Base-by-base conservation (phyloP, 2,888 invertebrate genomes). In the Drosophila yooni region DNA sequence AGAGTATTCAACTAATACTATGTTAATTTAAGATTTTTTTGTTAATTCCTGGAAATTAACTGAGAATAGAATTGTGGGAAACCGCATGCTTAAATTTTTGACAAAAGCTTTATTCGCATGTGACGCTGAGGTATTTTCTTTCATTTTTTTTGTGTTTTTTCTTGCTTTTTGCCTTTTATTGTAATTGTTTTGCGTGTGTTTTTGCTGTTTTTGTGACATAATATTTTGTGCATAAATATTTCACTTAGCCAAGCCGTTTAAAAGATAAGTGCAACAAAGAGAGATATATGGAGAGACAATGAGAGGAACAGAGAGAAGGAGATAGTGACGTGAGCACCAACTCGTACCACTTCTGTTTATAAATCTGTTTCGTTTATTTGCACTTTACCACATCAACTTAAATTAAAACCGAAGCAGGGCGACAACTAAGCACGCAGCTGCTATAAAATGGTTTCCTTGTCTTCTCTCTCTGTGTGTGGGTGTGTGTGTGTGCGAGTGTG, bases 321-420 rank as follows among this genome's bases (percentile, higher is more conserved):
- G 25, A 54, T 48, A 50, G 31, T 53, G 67, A 70, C 50, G 59
- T 64, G 62, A 63, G 59, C 70, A 57, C 52, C 54, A 48, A 58
- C 66, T 58, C 60, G 63, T 21, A 60, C 57, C 69, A 58, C 63
- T 53, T 71, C 61, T 85, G 79, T 85, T 85, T 85, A 88, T 87
- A 89, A 89, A 88, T 89, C 83, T 83, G 57, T 71, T 74, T 67
- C 72, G 72, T 86, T 85, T 87, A 89, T 88, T 85, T 89, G 76
- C 84, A 69, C 82, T 88, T 81, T 63, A 62, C 68, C 84, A 87
- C 84, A 85, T 88, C 76, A 85, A 87, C 74, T 83, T 81, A 86
- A 88, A 85, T 84, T 79, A 85, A 89, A 88, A 72, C 31, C 63
- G 48, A 69, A 70, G 65, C 68, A 68, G 64, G 73, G 46, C 65